Conservation (phyloP, 2,113 vertebrate species). For the Hyla sarda region DNA sequence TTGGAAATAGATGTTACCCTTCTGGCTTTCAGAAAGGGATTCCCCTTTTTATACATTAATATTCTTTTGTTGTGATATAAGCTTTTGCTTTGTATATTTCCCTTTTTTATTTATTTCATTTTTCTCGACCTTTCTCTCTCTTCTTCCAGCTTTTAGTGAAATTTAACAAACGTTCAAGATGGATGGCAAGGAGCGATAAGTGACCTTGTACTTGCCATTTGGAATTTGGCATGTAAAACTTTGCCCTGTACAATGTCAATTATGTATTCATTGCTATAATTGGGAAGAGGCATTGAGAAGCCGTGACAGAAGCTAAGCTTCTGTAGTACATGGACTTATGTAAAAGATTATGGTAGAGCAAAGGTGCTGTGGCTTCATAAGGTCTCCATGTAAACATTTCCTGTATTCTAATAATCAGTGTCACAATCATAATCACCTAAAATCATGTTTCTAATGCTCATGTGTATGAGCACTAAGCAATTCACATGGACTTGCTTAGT, state of each 20-base stretch:
- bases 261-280: background rate
- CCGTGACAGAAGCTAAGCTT: background rate
- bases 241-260: background rate
- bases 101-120: constrained; percentile 15
- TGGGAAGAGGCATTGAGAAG: background rate
- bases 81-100: constrained; percentile 26
- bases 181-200: background rate
- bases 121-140: background rate
- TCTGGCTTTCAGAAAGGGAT: constrained; percentile 34
- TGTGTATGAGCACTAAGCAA: background rate
- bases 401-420: background rate
- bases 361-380: background rate
- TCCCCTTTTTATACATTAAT: constrained; percentile 21
- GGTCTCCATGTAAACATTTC: background rate
- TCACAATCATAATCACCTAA: background rate
- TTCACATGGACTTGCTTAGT: background rate
- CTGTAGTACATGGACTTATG: background rate
- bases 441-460: background rate
- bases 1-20: constrained; percentile 28
- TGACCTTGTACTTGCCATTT: background rate
- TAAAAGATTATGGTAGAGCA: background rate
- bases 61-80: background rate
- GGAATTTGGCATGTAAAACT: too few relatives aligned
- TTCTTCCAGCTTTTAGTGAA: background rate
- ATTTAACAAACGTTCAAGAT: background rate